These are phyloP conservation scores for Muscina levida DNA, from an alignment of 2,888 invertebrate genomes.

Conservation along the genomic window DNA sequence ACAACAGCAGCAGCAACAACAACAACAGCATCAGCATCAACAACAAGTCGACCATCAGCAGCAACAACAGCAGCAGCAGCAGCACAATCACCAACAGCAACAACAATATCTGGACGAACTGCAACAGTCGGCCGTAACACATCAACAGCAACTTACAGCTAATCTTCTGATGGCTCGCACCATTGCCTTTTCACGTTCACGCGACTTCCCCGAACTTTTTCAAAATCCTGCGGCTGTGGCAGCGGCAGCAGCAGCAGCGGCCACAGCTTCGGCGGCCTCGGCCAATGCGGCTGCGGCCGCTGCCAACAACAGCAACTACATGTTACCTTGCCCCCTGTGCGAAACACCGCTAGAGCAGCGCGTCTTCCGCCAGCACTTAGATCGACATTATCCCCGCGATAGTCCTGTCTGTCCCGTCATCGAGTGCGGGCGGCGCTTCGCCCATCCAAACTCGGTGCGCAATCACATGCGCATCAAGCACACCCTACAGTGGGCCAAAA, in stretches of 20 bases:
- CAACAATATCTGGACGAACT: conserved; percentile 77
- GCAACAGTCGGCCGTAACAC: conserved; percentile 77
- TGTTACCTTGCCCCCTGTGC: conserved; percentile 87
- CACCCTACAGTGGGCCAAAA: conserved; percentile 89
- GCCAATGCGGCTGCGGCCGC: conserved; percentile 65
- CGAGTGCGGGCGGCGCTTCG: conserved; percentile 87
- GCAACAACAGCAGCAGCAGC: conserved; percentile 73
- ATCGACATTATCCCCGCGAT: conserved; percentile 91
- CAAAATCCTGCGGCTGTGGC: conserved; percentile 79
- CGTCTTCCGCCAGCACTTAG: conserved; percentile 87
- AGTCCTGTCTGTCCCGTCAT: conserved; percentile 90
- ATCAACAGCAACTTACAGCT: conserved; percentile 78
- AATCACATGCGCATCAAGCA: conserved; percentile 94
- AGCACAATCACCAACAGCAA: conserved; percentile 73
- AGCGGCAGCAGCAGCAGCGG: conserved; percentile 77
- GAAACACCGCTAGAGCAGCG: conserved; percentile 83
- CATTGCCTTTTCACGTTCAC: conserved; percentile 76
- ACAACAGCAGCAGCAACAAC: conserved; percentile 68
- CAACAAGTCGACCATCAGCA: conserved; percentile 70
- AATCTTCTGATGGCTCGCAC: conserved; percentile 80
- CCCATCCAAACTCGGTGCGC: conserved; percentile 92
- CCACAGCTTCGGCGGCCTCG: conserved; percentile 70
- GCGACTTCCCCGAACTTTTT: conserved; percentile 78
- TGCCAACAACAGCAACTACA: conserved; percentile 74
- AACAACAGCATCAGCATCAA: conserved; percentile 67